Evolutionary conservation across 2,888 invertebrate species (phyloP), one percentile per base, ranked within the genome.

Genomic region (Himalopsyche tibetana): DNA sequence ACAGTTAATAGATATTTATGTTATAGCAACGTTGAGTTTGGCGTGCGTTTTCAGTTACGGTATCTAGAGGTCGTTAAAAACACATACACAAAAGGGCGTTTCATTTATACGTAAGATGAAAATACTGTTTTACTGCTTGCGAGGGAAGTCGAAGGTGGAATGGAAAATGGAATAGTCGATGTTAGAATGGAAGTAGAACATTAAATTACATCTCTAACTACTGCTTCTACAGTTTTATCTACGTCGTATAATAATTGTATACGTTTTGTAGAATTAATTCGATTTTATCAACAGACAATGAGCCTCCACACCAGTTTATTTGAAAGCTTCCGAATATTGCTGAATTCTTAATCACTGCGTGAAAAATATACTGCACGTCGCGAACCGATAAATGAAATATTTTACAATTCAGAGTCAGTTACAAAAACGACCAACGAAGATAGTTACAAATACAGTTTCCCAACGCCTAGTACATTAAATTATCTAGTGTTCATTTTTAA

Each of bases 51-150:
- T 85, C 51, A 83, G 74, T 85, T 83, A 55, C 81, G 38, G 85
- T 87, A 88, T 86, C 82, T 85, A 55, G 55, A 86, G 88, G 87
- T 88, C 88, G 88, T 88, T 88, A 88, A 88, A 88, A 88, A 88
- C 88, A 88, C 86, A 88, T 86, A 88, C 86, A 88, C 88, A 88
- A 88, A 88, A 87, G 88, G 85, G 85, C 63, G 82, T 85, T 85
- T 87, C 86, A 80, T 83, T 87, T 86, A 85, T 82, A 82, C 55
- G 86, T 88, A 88, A 88, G 88, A 88, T 86, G 88, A 85, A 84
- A 88, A 82, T 86, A 86, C 82, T 87, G 88, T 86, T 88, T 85
- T 88, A 84, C 87, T 84, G 83, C 82, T 79, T 80, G 42, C 55
- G n/a, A 85, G 83, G 28, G 74, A 55, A 56, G 42, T 82, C 42